phyloP scores from a whole-genome alignment of 1,140 invertebrate genomes.

The Aleiodes sp. region DNA sequence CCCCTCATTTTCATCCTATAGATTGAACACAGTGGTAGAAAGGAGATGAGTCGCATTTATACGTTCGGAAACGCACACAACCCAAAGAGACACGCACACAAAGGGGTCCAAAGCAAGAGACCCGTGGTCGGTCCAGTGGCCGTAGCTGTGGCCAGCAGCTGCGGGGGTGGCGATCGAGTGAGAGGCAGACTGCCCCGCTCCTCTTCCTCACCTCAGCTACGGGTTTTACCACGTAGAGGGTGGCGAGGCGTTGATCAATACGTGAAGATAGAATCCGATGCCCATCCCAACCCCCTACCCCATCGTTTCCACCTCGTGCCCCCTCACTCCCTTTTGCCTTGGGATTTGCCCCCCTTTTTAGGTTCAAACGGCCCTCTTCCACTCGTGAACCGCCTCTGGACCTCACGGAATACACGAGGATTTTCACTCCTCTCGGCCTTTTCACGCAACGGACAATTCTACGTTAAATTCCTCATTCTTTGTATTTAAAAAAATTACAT shows the following conservation, averaged over 20 bases:
- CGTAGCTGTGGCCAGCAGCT: slow-evolving; percentile 64
- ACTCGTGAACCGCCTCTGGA: slow-evolving; percentile 3
- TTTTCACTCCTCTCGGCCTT: too few species aligned
- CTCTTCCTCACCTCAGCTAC: not conserved
- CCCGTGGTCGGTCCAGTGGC: slow-evolving; percentile 64
- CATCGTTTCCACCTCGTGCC: slow-evolving; percentile 41
- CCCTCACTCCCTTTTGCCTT: slow-evolving; percentile 27
- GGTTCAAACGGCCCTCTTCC: slow-evolving; percentile 34
- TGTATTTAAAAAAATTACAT: too few species aligned
- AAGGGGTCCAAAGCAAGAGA: slow-evolving; percentile 47
- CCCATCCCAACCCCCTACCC: slow-evolving; percentile 56
- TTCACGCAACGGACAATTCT: too few species aligned
- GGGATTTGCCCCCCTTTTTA: slow-evolving; percentile 24
- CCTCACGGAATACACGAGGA: too few species aligned
- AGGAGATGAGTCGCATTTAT: slow-evolving; percentile 41
- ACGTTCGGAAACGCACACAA: slow-evolving; percentile 30
- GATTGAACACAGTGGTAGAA: slow-evolving; percentile 28
- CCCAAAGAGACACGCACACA: too few species aligned
- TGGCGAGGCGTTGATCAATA: slow-evolving; percentile 68
- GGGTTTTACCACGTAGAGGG: slow-evolving; percentile 47
- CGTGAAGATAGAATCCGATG: slow-evolving; percentile 68
- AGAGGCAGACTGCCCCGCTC: slow-evolving; percentile 39
- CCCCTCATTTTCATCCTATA: not conserved
- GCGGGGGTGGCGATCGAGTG: slow-evolving; percentile 60
- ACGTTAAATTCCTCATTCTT: too few species aligned